Evolutionary conservation across 2,113 vertebrate species (phyloP), one percentile per base, ranked within the genome.

Genomic region (Xyliphius kryptos): DNA sequence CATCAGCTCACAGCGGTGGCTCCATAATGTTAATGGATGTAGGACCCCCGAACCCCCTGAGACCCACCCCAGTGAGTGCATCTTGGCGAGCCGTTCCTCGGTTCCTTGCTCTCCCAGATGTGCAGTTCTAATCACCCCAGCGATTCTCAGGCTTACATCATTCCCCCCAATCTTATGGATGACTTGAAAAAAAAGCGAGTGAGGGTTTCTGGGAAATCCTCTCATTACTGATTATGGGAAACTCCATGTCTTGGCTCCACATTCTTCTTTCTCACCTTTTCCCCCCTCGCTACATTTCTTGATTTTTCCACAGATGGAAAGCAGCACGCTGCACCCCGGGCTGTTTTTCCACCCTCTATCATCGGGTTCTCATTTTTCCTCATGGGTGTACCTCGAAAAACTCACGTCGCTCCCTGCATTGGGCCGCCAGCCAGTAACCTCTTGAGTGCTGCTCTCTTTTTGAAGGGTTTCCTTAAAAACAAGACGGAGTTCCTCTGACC

Each of bases 191-290:
- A 57, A 56, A 5, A 16, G 56, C 57, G 19, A 61, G 22, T 71
- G 65, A 66, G 57, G 26, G 15, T 72, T 85, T 85, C 80, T 85
- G 82, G 82, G 83, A 86, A 86, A 82, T 73, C 82, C 84, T 80
- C 74, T 86, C 63, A 79, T 83, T 81, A 81, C 76, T 72, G 65
- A 81, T 85, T 82, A 83, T 85, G 76, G 81, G 82, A 85, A 87
- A 80, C 73, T 77, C 75, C 76, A 76, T 79, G 76, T 74, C 74
- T 72, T 54, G 65, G 59, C 72, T 58, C 61, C 48, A 19, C 55
- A 65, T 72, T 41, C 62, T 70, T 77, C 74, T 73, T 74, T 48
- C 40, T 21, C 22, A 58, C 36, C 48, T 55, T 8, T 40, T 19
- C 13, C 14, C 20, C 46, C 26, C 50, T 9, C 10, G 19, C 16